A percentile compares a stretch with the other conserved stretches of the same genome.
Conservation (phyloP, 2,113 vertebrate species). For the Pampusana beccarii region DNA sequence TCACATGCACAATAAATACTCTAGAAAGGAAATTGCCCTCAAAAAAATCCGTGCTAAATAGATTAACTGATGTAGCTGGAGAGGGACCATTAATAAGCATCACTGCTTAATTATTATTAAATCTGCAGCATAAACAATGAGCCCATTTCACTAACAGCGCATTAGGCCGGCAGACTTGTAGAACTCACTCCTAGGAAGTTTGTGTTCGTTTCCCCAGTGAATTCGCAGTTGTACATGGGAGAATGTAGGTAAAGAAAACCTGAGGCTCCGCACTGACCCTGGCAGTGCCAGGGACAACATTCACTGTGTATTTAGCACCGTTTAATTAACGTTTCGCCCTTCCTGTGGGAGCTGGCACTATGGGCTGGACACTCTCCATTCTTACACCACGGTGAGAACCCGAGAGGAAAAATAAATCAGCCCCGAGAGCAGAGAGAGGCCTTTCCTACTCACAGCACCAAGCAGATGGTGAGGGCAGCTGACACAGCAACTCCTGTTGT, state of each 20-base stretch:
- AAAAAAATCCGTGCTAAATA: neutral
- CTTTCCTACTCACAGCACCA: neutral
- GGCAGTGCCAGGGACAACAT: neutral
- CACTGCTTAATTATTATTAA: neutral
- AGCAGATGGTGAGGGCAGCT: accelerated
- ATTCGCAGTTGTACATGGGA: neutral
- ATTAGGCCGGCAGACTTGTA: neutral
- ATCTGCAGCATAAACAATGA: neutral
- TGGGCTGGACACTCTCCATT: neutral
- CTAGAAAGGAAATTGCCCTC: neutral
- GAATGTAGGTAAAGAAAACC: neutral
- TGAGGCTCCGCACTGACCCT: neutral
- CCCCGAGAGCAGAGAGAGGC: neutral
- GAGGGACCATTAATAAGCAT: neutral
- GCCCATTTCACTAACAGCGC: neutral
- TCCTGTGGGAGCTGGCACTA: accelerated
- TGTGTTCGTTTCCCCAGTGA: neutral
- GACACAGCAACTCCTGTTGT: neutral
- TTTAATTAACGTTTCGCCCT: neutral
- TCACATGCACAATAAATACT: neutral
- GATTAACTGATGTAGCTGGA: neutral
- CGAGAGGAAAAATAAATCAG: neutral
- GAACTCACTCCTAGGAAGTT: neutral
- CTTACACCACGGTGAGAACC: too few species aligned
- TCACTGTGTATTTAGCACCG: accelerated